These are phyloP conservation scores for Drosophila maculinotata DNA, from an alignment of 2,888 invertebrate species.

Conservation along the genomic window DNA sequence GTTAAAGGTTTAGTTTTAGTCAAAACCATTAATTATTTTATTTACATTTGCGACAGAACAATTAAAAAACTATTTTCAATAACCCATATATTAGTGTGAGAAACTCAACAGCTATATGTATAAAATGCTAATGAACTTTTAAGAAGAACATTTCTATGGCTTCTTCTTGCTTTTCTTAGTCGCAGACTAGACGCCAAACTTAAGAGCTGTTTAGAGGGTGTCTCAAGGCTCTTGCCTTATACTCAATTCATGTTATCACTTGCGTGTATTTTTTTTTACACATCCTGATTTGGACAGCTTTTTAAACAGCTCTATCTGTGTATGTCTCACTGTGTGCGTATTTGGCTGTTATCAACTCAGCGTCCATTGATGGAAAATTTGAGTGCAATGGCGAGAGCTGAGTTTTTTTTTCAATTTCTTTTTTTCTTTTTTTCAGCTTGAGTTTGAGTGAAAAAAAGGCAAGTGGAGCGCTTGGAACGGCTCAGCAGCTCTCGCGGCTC, in stretches of 20 bases:
- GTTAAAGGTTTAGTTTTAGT: too few relatives aligned
- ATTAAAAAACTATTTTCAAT: too few relatives aligned
- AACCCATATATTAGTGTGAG: too few relatives aligned
- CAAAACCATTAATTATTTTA: not conserved
- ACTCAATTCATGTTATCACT: conserved; percentile 45
- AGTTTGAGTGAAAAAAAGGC: conserved; percentile 50
- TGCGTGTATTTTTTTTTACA: conserved; percentile 18
- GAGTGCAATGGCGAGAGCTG: conserved; percentile 47
- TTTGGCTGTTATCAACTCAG: conserved; percentile 66
- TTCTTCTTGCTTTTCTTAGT: too few relatives aligned
- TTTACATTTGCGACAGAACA: too few relatives aligned
- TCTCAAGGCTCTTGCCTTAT: conserved; percentile 10
- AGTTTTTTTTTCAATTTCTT: conserved; percentile 27
- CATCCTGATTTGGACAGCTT: conserved; percentile 48
- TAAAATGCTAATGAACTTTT: not conserved
- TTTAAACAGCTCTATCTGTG: conserved; percentile 55
- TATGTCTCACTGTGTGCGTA: conserved; percentile 21
- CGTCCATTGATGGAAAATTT: conserved; percentile 75
- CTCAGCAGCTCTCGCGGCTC: conserved; percentile 13
- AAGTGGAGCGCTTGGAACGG: conserved; percentile 52
- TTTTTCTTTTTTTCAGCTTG: conserved; percentile 25
- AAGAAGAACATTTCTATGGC: not conserved
- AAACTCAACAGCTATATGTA: too few relatives aligned
- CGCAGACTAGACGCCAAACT: conserved; percentile 3
- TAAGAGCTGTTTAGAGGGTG: conserved; percentile 8